Percentiles rank a stretch among this genome's conserved stretches.
Conservation (phyloP, 1,140 invertebrate species). For the Onthophagus taurus region DNA sequence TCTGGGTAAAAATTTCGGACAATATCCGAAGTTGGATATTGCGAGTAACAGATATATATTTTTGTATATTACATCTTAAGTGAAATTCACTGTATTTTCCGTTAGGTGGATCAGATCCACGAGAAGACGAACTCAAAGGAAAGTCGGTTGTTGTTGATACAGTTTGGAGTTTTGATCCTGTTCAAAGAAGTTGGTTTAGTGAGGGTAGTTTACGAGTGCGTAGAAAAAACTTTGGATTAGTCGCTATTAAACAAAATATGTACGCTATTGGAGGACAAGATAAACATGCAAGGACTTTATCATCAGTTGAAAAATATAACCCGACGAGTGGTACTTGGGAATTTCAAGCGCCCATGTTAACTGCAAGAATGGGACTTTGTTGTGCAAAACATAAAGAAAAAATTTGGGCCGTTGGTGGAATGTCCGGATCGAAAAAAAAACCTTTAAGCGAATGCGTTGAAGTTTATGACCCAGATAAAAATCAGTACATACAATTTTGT, state of each 20-base stretch:
- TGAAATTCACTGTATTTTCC: neutral
- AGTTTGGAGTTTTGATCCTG: conserved; percentile 54
- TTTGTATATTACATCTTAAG: too few relatives aligned
- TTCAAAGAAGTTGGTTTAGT: conserved; percentile 45
- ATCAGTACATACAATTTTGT: conserved; percentile 49
- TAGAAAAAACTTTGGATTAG: conserved; percentile 50
- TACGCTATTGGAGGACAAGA: conserved; percentile 54
- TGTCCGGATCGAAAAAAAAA: conserved; percentile 45
- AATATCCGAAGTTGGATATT: too few relatives aligned
- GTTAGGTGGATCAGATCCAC: conserved; percentile 50
- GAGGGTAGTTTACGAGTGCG: conserved; percentile 44
- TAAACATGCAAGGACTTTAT: conserved; percentile 47
- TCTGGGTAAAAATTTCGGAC: neutral
- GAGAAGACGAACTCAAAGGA: conserved; percentile 42
- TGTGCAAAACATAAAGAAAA: conserved; percentile 46
- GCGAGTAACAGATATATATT: too few relatives aligned
- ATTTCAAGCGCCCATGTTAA: conserved; percentile 43
- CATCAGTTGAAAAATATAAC: conserved; percentile 48
- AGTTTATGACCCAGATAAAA: conserved; percentile 48
- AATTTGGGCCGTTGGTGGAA: conserved; percentile 57
- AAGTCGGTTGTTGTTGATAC: conserved; percentile 46
- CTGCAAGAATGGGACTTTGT: conserved; percentile 46
- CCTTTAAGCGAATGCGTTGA: conserved; percentile 46
- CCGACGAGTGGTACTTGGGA: conserved; percentile 43
- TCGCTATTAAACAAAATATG: conserved; percentile 44